These are phyloP conservation scores for Pelecanus crispus DNA, from an alignment of 2,113 vertebrate species.

Conservation along the genomic window DNA sequence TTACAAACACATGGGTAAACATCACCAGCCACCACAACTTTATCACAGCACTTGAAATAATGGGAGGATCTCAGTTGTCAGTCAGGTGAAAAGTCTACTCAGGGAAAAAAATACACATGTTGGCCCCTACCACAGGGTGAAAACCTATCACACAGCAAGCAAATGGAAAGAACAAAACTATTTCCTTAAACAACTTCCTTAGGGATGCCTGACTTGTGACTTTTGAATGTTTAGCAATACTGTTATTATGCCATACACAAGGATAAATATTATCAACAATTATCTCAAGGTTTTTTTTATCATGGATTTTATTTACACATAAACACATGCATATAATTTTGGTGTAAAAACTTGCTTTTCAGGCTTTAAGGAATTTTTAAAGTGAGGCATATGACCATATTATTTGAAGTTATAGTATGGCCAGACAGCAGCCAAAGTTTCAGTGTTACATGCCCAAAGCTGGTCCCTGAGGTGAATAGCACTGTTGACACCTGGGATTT, in stretches of 20 bases:
- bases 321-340: background rate
- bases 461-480: background rate
- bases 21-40: background rate
- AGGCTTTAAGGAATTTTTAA: background rate
- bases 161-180: background rate
- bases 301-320: background rate
- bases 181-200: background rate
- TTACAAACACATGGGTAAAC: background rate
- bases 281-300: background rate
- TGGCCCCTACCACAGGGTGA: background rate
- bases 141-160: background rate
- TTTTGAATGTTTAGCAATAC: background rate
- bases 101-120: background rate
- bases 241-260: background rate
- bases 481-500: background rate
- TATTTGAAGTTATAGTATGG: background rate
- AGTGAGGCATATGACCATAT: background rate
- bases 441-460: background rate
- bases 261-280: background rate
- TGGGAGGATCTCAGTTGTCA: background rate
- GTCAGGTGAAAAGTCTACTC: background rate
- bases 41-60: background rate
- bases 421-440: background rate
- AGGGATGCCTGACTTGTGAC: rapidly evolving
- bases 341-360: background rate